These are phyloP conservation scores for Andrena cerasifolii DNA, from an alignment of 1,140 invertebrate species.

Conservation along the genomic window DNA sequence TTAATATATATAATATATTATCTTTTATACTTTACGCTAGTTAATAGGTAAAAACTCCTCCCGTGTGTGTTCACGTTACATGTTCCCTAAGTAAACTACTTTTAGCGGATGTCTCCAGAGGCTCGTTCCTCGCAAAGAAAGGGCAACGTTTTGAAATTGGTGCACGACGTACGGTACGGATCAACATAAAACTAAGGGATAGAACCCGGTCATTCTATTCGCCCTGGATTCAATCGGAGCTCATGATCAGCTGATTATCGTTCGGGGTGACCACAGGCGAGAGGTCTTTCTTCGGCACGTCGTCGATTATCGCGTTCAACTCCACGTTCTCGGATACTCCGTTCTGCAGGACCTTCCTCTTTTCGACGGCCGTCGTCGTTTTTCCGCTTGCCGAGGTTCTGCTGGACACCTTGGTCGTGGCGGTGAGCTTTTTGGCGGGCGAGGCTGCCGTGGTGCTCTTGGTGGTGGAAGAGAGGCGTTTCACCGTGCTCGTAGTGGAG, in stretches of 20 bases:
- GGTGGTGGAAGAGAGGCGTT: not conserved
- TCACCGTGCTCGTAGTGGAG: conserved; percentile 67
- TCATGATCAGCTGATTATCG: conserved; percentile 79
- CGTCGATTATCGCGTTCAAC: conserved; percentile 66
- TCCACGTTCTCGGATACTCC: conserved; percentile 67
- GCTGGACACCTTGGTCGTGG: conserved; percentile 39
- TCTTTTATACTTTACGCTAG: conserved; percentile 55
- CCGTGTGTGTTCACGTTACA: conserved; percentile 56
- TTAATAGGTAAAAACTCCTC: conserved; percentile 62
- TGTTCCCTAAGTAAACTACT: conserved; percentile 65
- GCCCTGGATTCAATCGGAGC: conserved; percentile 72
- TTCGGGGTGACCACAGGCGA: conserved; percentile 74
- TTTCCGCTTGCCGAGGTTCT: conserved; percentile 65
- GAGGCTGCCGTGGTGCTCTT: conserved; percentile 57
- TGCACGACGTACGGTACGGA: conserved; percentile 44
- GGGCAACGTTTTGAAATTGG: conserved; percentile 30
- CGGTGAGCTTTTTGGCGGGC: conserved; percentile 64
- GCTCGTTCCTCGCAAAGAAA: conserved; percentile 46
- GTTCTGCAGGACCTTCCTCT: conserved; percentile 76
- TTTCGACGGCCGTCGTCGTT: conserved; percentile 77
- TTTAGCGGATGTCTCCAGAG: conserved; percentile 53
- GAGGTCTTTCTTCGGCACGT: conserved; percentile 77
- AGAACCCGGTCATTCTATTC: not conserved
- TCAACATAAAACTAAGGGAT: conserved; percentile 36
- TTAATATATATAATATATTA: conserved; percentile 52